These are phyloP conservation scores for Tapirus indicus DNA, from an alignment of 2,797 vertebrate genomes.

Conservation along the genomic window DNA sequence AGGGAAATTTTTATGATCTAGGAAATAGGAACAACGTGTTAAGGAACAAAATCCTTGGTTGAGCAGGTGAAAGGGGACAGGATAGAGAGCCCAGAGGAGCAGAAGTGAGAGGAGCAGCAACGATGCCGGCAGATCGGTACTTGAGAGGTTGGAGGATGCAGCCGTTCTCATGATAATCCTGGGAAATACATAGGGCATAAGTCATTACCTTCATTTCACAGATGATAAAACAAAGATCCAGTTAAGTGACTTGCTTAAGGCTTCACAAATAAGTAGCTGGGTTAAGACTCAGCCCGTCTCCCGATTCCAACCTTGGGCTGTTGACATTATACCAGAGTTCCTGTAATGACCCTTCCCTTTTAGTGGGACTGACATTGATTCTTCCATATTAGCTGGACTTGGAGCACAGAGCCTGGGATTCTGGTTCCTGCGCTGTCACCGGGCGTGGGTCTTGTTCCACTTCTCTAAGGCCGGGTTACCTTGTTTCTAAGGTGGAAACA, in stretches of 20 bases:
- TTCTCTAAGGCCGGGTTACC: neutral
- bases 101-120: neutral
- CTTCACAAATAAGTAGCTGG: conserved; percentile 31
- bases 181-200: neutral
- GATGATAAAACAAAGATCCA: conserved; percentile 37
- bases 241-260: neutral
- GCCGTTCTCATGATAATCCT: neutral
- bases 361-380: neutral
- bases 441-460: neutral
- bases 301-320: neutral
- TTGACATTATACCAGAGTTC: neutral
- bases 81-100: neutral
- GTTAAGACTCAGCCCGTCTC: neutral
- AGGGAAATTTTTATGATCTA: neutral
- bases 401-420: neutral
- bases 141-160: neutral
- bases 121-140: neutral
- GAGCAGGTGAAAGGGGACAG: neutral
- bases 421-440: neutral
- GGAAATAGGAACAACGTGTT: neutral
- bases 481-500: conserved; percentile 47
- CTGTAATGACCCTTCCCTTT: neutral
- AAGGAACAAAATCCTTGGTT: neutral
- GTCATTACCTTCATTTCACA: conserved; percentile 55
- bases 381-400: neutral